phyloP scores from a whole-genome alignment of 2,888 invertebrate species.

The Parascotia fuliginaria region DNA sequence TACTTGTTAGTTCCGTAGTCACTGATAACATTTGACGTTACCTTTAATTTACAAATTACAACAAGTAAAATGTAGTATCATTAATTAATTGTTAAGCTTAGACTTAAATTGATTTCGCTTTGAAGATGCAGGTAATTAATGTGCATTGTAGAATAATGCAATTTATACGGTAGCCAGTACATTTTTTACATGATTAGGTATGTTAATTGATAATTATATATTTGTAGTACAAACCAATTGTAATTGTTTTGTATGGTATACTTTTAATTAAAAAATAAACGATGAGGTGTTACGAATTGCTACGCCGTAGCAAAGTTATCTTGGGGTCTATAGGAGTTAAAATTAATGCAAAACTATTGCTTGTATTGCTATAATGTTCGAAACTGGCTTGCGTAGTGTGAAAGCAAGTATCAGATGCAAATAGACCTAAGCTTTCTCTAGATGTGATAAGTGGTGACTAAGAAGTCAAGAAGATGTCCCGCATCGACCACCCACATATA shows the following conservation, averaged over 20 bases:
- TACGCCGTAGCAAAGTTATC: slow-evolving; percentile 37
- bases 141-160: slow-evolving; percentile 15
- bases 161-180: slow-evolving; percentile 12
- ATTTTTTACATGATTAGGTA: slow-evolving; percentile 15
- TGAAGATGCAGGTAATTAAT: slow-evolving; percentile 32
- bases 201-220: slow-evolving; percentile 5
- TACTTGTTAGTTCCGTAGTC: slow-evolving; percentile 44
- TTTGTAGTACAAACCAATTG: background rate
- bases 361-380: too few relatives aligned
- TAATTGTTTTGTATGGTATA: background rate
- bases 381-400: background rate
- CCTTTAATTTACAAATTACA: slow-evolving; percentile 67
- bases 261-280: background rate
- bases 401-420: background rate
- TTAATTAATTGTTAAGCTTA: slow-evolving; percentile 47
- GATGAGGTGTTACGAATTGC: slow-evolving; percentile 42
- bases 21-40: slow-evolving; percentile 54
- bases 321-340: background rate
- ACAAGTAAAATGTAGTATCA: slow-evolving; percentile 53
- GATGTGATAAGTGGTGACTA: background rate
- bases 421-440: slow-evolving; percentile 1
- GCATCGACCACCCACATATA: background rate
- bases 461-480: background rate
- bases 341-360: background rate
- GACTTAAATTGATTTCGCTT: slow-evolving; percentile 33